Percentiles rank a stretch among this genome's conserved stretches.
phyloP scores from a whole-genome alignment of 1,140 invertebrate species.

The Drosophila tristis region DNA sequence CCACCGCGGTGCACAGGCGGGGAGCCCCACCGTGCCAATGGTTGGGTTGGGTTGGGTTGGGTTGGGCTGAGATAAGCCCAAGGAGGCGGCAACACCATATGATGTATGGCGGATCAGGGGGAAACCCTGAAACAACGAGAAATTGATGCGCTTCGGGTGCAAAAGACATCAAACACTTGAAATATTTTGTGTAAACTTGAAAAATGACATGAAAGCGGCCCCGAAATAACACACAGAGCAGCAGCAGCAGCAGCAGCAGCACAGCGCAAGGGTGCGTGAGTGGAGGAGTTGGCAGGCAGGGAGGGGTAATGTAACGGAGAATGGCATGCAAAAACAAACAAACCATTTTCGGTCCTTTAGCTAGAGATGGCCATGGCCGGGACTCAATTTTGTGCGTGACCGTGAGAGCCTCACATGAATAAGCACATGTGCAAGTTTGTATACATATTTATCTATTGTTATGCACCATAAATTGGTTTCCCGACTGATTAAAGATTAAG shows the following conservation, averaged over 20 bases:
- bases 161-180: conserved; percentile 78
- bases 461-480: too few relatives aligned
- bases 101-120: not conserved
- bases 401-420: too few relatives aligned
- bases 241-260: too few relatives aligned
- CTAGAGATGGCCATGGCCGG: too few relatives aligned
- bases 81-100: conserved; percentile 1
- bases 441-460: too few relatives aligned
- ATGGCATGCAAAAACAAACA: conserved; percentile 65
- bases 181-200: conserved; percentile 81
- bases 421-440: too few relatives aligned
- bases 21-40: not conserved
- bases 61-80: not conserved
- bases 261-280: not conserved
- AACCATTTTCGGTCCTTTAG: conserved; percentile 62
- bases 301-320: conserved; percentile 14
- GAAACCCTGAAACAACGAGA: conserved; percentile 7
- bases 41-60: too few relatives aligned
- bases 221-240: conserved; percentile 37
- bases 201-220: conserved; percentile 72
- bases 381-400: too few relatives aligned
- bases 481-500: too few relatives aligned
- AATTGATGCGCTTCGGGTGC: conserved; percentile 76
- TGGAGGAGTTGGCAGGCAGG: not conserved
- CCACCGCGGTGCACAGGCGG: too few relatives aligned